These are phyloP conservation scores for Diadumene lineata DNA, from an alignment of 92 coral and sea anemone genomes.

Conservation along the genomic window DNA sequence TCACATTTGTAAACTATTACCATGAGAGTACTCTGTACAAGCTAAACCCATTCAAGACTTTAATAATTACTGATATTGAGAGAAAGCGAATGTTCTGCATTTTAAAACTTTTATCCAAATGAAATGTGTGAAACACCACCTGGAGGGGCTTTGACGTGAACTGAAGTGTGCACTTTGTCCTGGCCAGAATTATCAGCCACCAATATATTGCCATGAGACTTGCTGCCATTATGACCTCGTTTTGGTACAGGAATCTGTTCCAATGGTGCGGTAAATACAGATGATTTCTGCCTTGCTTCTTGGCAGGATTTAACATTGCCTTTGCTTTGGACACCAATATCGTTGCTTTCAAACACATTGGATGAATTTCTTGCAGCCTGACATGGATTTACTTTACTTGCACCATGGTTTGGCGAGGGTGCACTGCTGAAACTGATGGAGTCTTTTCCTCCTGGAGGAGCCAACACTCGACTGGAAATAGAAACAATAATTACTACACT, in stretches of 20 bases:
- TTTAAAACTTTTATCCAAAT: conserved; percentile 70
- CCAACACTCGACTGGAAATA: conserved; percentile 71
- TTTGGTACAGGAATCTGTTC: conserved; percentile 44
- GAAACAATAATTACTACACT: neutral
- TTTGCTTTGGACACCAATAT: conserved; percentile 36
- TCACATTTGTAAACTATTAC: neutral
- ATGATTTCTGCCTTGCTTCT: conserved; percentile 81
- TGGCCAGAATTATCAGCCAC: conserved; percentile 14
- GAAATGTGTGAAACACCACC: conserved; percentile 89
- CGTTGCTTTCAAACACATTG: conserved; percentile 69
- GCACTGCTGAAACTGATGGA: conserved; percentile 63
- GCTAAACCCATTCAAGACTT: neutral
- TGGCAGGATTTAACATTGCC: conserved; percentile 59
- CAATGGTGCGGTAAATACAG: conserved; percentile 68
- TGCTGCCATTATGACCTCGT: conserved; percentile 29
- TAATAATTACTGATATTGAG: neutral
- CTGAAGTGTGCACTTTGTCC: conserved; percentile 47
- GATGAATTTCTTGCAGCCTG: conserved; percentile 90
- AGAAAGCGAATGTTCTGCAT: conserved; percentile 8
- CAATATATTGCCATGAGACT: conserved; percentile 48
- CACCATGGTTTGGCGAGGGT: conserved; percentile 10
- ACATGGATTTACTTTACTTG: conserved; percentile 52
- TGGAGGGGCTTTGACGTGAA: conserved; percentile 81
- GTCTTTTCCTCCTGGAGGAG: conserved; percentile 98
- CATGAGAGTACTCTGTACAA: neutral